A percentile compares a stretch with the other conserved stretches of the same genome.
Evolutionary conservation across 2,888 invertebrate genomes (phyloP).

Genomic region (Brassicogethes aeneus): DNA sequence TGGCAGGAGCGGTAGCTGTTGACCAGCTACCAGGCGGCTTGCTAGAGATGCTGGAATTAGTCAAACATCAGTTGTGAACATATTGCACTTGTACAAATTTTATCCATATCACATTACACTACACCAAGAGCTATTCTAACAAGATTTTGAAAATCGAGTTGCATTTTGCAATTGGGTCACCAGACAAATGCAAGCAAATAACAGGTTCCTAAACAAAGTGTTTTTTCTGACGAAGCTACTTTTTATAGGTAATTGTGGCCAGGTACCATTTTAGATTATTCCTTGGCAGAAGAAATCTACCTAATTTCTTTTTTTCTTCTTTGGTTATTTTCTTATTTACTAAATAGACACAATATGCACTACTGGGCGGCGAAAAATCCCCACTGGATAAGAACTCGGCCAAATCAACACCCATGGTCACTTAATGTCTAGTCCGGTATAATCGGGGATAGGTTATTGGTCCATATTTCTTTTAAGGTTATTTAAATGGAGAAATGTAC

Average conservation of each 20-base stretch:
- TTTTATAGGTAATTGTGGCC: background rate
- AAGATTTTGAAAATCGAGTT: background rate
- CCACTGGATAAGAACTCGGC: too few species aligned
- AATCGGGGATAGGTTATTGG: conserved; percentile 1
- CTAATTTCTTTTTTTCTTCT: background rate
- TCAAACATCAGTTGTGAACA: background rate
- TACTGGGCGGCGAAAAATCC: too few species aligned
- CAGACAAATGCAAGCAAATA: too few species aligned
- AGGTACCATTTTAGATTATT: background rate
- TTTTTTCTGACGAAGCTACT: conserved; percentile 1
- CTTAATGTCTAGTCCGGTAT: background rate
- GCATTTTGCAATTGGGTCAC: too few species aligned
- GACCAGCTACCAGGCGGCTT: conserved; percentile 1
- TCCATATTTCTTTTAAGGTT: background rate
- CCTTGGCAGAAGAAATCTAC: background rate
- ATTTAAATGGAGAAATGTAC: conserved; percentile 1
- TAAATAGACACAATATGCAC: too few species aligned
- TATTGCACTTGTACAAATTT: conserved; percentile 1
- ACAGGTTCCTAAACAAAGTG: background rate
- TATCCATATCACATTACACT: background rate
- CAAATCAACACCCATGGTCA: too few species aligned
- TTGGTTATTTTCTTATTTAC: background rate
- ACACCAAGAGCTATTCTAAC: background rate
- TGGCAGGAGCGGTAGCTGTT: conserved; percentile 3
- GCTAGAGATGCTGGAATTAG: background rate